Conservation (phyloP, 2,797 vertebrate genomes). For the Pampus argenteus region DNA sequence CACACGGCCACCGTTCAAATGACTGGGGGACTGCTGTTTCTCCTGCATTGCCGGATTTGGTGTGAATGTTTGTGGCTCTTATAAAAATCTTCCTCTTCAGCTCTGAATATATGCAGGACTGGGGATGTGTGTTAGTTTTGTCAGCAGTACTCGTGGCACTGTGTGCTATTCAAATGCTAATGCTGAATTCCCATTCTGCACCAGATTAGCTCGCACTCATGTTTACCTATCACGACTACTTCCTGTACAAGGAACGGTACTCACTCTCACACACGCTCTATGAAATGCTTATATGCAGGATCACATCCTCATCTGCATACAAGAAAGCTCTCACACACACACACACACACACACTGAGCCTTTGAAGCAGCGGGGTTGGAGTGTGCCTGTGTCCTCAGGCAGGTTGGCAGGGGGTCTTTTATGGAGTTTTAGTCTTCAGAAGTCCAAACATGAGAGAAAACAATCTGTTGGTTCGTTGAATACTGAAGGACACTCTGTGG, state of each 20-base stretch:
- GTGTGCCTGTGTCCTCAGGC: slow-evolving; percentile 54
- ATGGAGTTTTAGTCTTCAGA: slow-evolving; percentile 53
- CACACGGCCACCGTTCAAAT: no score
- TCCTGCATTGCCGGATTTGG: no score
- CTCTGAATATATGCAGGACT: not conserved
- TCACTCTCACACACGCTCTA: slow-evolving; percentile 12
- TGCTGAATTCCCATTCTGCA: slow-evolving; percentile 49
- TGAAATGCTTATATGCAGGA: slow-evolving; percentile 28
- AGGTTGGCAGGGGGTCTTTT: slow-evolving; percentile 60
- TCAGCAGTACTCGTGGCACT: slow-evolving; percentile 39
- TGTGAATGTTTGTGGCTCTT: slow-evolving; percentile 3
- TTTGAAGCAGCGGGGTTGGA: slow-evolving; percentile 54
- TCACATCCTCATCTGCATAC: slow-evolving; percentile 58
- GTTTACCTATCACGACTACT: slow-evolving; percentile 58
- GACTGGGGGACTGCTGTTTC: no score
- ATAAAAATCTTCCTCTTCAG: not conserved
- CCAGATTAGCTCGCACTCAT: slow-evolving; percentile 57
- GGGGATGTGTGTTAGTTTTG: slow-evolving; percentile 39
- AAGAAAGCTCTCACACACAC: slow-evolving; percentile 11
- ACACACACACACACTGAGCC: not conserved
- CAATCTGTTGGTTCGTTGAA: slow-evolving; percentile 46
- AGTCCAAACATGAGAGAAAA: slow-evolving; percentile 66
- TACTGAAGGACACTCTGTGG: slow-evolving; percentile 33
- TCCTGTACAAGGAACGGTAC: slow-evolving; percentile 32
- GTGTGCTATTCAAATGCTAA: slow-evolving; percentile 61